These are phyloP conservation scores for Tinamus guttatus DNA, from an alignment of 2,113 vertebrate species.

Conservation along the genomic window DNA sequence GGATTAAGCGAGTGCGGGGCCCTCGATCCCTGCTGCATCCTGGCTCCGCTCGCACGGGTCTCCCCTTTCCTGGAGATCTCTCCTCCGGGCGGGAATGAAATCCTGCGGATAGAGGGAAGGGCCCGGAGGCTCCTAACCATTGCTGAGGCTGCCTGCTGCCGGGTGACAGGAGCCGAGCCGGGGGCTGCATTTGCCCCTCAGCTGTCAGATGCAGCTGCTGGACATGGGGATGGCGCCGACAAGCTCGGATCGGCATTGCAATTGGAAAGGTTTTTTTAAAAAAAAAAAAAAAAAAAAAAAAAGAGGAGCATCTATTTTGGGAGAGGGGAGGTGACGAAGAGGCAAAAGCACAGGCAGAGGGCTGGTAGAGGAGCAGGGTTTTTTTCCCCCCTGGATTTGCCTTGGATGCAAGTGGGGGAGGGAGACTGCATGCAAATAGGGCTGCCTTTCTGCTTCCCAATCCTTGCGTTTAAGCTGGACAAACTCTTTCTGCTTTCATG, in stretches of 20 bases:
- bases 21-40: not conserved
- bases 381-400: too few relatives aligned
- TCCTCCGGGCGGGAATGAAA: too few relatives aligned
- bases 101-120: too few relatives aligned
- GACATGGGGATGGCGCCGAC: not conserved
- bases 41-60: too few relatives aligned
- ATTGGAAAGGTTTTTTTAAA: not conserved
- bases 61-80: not conserved
- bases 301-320: slow-evolving; percentile 10
- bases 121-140: too few relatives aligned
- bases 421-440: rapidly evolving
- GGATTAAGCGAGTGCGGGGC: not conserved
- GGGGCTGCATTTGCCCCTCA: not conserved
- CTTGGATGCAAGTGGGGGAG: not conserved
- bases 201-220: slow-evolving; percentile 24
- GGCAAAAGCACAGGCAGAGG: not conserved
- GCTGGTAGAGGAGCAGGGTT: too few relatives aligned
- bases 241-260: not conserved
- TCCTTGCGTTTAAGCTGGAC: not conserved
- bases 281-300: too few relatives aligned
- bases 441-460: not conserved
- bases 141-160: not conserved
- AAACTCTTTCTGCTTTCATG: not conserved
- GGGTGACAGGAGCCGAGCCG: too few relatives aligned
- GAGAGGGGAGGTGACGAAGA: not conserved